Percentiles rank a stretch among this genome's conserved stretches.
Evolutionary conservation across 2,888 invertebrate genomes (phyloP).

Genomic region (Caenorhabditis sp.): DNA sequence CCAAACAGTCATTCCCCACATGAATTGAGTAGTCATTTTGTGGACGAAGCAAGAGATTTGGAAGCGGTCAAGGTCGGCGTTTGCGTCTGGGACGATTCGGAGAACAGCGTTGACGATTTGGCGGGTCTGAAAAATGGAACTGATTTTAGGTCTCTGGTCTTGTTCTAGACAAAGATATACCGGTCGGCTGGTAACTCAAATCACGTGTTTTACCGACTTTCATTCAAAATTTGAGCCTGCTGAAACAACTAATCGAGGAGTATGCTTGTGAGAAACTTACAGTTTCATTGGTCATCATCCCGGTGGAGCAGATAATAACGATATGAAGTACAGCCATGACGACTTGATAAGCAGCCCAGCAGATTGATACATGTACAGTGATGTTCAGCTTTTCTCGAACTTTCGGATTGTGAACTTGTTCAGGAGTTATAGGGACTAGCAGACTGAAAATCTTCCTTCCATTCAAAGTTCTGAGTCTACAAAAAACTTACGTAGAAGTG

Average conservation of each 20-base stretch:
- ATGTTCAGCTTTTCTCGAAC: constrained; percentile 71
- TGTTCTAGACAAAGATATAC: too few species aligned
- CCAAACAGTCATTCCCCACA: constrained; percentile 83
- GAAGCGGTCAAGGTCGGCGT: constrained; percentile 79
- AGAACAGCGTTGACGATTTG: constrained; percentile 80
- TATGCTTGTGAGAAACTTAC: constrained; percentile 60
- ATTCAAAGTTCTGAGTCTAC: neutral
- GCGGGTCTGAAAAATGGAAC: constrained; percentile 71
- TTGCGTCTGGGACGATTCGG: constrained; percentile 80
- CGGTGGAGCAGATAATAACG: constrained; percentile 78
- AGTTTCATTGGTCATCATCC: constrained; percentile 80
- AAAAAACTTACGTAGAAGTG: constrained; percentile 64
- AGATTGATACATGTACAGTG: constrained; percentile 76
- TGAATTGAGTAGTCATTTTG: constrained; percentile 82
- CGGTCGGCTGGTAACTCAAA: too few species aligned
- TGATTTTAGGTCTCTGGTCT: neutral
- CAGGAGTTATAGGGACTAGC: constrained; percentile 75
- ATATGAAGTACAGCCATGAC: constrained; percentile 79
- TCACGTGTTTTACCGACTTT: too few species aligned
- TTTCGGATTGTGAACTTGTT: constrained; percentile 72
- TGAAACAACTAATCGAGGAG: too few species aligned
- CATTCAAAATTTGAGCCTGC: too few species aligned
- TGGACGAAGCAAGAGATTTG: constrained; percentile 83
- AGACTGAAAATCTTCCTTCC: constrained; percentile 67
- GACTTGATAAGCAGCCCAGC: constrained; percentile 79